phyloP scores from a whole-genome alignment of 2,888 invertebrate genomes.

The Labia minor region DNA sequence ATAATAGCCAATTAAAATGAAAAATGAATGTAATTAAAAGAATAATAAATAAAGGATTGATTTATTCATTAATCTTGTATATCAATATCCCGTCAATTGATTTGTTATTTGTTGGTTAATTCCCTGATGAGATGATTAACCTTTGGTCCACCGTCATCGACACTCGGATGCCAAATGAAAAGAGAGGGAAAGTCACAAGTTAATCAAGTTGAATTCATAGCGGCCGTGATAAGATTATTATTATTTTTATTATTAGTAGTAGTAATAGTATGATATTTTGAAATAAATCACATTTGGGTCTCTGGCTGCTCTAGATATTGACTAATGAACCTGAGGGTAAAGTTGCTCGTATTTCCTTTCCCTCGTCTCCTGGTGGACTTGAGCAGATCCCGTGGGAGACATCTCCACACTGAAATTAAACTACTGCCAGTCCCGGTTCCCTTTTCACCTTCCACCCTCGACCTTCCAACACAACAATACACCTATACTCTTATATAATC shows the following conservation, averaged over 20 bases:
- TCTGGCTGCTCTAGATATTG: not conserved
- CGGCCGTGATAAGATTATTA: not conserved
- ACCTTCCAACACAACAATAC: too few relatives aligned
- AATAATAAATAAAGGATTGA: too few relatives aligned
- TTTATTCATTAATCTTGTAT: too few relatives aligned
- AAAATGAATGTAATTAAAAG: too few relatives aligned
- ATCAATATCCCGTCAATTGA: too few relatives aligned
- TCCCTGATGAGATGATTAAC: too few relatives aligned
- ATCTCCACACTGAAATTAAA: conserved; percentile 2
- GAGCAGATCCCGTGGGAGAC: not conserved
- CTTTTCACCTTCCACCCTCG: not conserved
- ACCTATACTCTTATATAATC: too few relatives aligned
- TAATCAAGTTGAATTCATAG: not conserved
- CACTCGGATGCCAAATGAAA: too few relatives aligned
- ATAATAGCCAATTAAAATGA: too few relatives aligned
- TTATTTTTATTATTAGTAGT: conserved; percentile 1
- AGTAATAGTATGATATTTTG: not conserved
- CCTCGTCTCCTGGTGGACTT: not conserved
- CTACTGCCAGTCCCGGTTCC: not conserved
- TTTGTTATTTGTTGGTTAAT: too few relatives aligned
- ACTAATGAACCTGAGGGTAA: conserved; percentile 7
- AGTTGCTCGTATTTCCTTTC: conserved; percentile 1
- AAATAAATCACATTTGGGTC: conserved; percentile 7
- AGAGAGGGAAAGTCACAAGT: not conserved
- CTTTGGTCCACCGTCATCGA: too few relatives aligned